Percentiles rank a stretch among this genome's conserved stretches.
These are phyloP conservation scores for Drosophila bifasciata DNA, from an alignment of 1,140 invertebrate species.

Conservation along the genomic window DNA sequence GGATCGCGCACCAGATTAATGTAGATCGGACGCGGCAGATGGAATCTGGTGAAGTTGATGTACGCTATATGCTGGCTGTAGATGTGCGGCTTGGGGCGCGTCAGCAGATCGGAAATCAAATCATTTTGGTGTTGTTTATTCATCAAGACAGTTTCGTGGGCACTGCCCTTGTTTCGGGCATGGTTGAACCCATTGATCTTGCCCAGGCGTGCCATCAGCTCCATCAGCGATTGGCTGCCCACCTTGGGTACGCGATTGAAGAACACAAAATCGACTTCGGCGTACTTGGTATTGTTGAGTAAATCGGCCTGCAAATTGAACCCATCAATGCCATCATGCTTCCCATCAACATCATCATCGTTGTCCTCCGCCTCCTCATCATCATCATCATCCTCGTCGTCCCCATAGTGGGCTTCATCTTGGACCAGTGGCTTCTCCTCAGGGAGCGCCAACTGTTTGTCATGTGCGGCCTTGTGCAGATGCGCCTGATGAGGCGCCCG, in stretches of 20 bases:
- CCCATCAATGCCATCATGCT: constrained; percentile 9
- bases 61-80: constrained; percentile 81
- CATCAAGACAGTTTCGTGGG: constrained; percentile 92
- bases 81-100: constrained; percentile 85
- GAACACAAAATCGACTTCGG: constrained; percentile 90
- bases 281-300: constrained; percentile 91
- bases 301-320: constrained; percentile 53
- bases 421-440: constrained; percentile 10
- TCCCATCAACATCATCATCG: constrained; percentile 15
- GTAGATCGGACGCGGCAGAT: constrained; percentile 92
- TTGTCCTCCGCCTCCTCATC: constrained; percentile 16
- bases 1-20: constrained; percentile 95
- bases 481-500: constrained; percentile 31
- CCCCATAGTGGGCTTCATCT: constrained; percentile 5
- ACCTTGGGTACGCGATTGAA: constrained; percentile 96
- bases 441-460: constrained; percentile 57
- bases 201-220: constrained; percentile 90
- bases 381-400: constrained; percentile 14
- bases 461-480: constrained; percentile 42
- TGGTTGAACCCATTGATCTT: constrained; percentile 91
- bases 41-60: constrained; percentile 86
- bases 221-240: constrained; percentile 94
- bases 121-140: constrained; percentile 90
- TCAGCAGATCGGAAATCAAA: constrained; percentile 84
- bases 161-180: constrained; percentile 92